Base-by-base conservation (phyloP, 2,888 invertebrate species). In the Dioctria linearis region DNA sequence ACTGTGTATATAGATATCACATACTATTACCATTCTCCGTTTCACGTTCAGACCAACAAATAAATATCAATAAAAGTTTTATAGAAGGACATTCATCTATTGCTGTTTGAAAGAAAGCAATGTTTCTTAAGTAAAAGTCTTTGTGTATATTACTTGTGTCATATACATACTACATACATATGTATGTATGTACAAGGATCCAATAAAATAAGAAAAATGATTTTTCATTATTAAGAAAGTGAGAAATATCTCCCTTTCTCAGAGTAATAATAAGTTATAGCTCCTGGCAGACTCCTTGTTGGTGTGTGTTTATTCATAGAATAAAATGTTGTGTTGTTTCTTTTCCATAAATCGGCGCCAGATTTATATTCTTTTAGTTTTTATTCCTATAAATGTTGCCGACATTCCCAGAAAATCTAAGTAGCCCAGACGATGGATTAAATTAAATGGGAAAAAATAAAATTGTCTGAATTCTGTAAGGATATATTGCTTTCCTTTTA, bases 121-220 rank as follows among this genome's bases (percentile, higher is more conserved):
- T 54, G n/a, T 54, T n/a, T 54, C 54, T 54, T n/a, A 54, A n/a
- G 8, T 46, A 46, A 46, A 46, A 25, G 25, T 25, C 25, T 25
- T 25, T 2, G 25, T 25, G 25, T 25, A 25, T 25, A 25, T 25
- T 25, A 25, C 25, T 25, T 25, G 25, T 25, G 46, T 1, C 5
- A 46, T 8, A 46, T 4, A 54, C 6, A 54, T 8, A 54, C 54
- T 4, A 54, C 6, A 54, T 8, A 54, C 54, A 1, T 54, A 54
- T 11, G 3, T 4, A 54, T 11, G 9, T 54, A n/a, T 54, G 54
- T n/a, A n/a, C 11, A 54, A n/a, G 11, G 11, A 54, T 54, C 54
- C 54, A 54, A 54, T 54, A 54, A 54, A 54, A 54, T n/a, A 54
- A 54, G 54, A 54, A 54, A 54, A 54, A 54, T 54, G 54, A 54